Evolutionary conservation across 2,113 vertebrate genomes (phyloP), one percentile per base, ranked within the genome.

Genomic region (cat (Felis catus)): DNA sequence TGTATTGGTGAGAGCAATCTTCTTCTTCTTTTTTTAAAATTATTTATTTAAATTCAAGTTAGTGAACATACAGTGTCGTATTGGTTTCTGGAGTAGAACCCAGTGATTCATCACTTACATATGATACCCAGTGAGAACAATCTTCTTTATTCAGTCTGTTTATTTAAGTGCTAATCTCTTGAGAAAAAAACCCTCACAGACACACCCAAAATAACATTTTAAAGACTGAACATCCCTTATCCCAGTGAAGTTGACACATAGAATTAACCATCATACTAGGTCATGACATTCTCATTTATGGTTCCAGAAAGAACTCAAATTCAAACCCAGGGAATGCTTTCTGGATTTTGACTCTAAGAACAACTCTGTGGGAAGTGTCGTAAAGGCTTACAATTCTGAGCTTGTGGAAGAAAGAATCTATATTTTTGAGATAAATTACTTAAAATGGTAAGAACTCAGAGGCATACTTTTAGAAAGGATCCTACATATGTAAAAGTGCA

Each of bases 371-470:
- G 78, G 36, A 94, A 95, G 45, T 39, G 33, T 21, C n/a, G 55
- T 23, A 63, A 80, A 51, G 31, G 13, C 5, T 63, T 76, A 23
- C 4, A 23, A 53, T 85, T 84, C 83, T 73, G 66, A 80, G 45
- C 5, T 83, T 83, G 33, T 89, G 80, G 39, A 94, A 80, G 48
- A 85, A 90, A 27, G 90, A n/a, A 83, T 41, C 36, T 96, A 29
- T 90, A 76, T 39, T 92, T 92, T 96, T 94, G 66, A 94, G 31
- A 55, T 31, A 89, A 74, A 74, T 91, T 66, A 73, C 27, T 45
- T 82, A 78, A 82, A 83, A 83, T 15, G 61, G 51, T 71, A 73
- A 86, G 61, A 93, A 87, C 23, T n/a, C 70, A n/a, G 61, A 66
- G 4, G 39, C 10, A n/a, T 65, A 21, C 6, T 33, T 87, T 83